Evolutionary conservation across 2,797 vertebrate genomes (phyloP).

Genomic region (Erpetoichthys calabaricus): DNA sequence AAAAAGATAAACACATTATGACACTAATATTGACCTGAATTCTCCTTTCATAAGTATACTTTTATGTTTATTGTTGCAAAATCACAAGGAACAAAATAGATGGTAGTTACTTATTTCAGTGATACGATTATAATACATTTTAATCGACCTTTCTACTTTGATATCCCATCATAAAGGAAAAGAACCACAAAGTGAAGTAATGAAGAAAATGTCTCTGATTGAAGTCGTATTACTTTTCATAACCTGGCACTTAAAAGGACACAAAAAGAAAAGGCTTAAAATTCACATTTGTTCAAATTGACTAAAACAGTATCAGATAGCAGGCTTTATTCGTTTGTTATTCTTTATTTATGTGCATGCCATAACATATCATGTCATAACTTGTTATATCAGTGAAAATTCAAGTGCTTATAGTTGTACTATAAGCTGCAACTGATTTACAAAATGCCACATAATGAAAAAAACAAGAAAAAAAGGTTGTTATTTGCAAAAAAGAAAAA

Average conservation of each 20-base stretch:
- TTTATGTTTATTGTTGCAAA: too few species aligned
- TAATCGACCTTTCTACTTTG: too few species aligned
- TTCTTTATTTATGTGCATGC: background rate
- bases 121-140: too few species aligned
- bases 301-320: background rate
- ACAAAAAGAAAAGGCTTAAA: background rate
- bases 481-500: constrained; percentile 32
- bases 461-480: constrained; percentile 26
- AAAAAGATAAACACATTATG: too few species aligned
- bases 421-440: constrained; percentile 49
- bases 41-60: too few species aligned
- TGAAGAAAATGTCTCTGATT: too few species aligned
- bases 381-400: constrained; percentile 37
- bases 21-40: too few species aligned
- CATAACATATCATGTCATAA: background rate
- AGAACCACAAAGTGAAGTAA: too few species aligned
- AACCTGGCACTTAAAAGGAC: background rate
- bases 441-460: constrained; percentile 39
- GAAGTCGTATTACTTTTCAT: background rate
- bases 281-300: background rate
- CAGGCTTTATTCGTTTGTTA: background rate
- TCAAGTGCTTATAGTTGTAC: constrained; percentile 34
- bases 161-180: too few species aligned
- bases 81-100: too few species aligned
- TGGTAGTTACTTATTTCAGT: too few species aligned